Evolutionary conservation across 2,797 vertebrate species (phyloP).

Genomic region (Schizothorax lantsangensis): DNA sequence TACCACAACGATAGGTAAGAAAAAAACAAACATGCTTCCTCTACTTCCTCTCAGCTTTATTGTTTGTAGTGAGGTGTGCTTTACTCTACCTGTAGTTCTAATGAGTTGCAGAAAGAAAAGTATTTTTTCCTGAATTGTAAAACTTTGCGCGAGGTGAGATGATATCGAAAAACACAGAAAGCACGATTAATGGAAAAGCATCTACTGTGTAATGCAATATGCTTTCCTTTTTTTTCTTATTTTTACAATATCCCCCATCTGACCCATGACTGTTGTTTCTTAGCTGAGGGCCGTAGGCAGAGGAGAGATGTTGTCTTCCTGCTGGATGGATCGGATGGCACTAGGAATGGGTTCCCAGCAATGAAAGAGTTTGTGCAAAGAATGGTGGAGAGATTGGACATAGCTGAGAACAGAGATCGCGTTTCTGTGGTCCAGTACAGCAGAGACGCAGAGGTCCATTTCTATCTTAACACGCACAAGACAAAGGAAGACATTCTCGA

Average conservation of each 20-base stretch:
- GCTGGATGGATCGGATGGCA: slow-evolving; percentile 85
- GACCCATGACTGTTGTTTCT: background rate
- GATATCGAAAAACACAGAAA: background rate
- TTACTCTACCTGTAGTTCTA: background rate
- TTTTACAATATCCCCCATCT: background rate
- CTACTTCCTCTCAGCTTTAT: background rate
- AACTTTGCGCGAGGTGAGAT: background rate
- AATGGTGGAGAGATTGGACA: slow-evolving; percentile 75
- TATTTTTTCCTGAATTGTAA: background rate
- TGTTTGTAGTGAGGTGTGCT: no score
- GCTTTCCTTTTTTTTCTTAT: background rate
- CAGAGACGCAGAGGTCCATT: slow-evolving; percentile 62
- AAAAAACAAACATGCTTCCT: background rate
- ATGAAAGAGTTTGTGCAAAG: slow-evolving; percentile 76
- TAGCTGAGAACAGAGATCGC: slow-evolving; percentile 78
- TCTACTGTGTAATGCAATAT: background rate
- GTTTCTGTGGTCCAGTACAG: slow-evolving; percentile 70
- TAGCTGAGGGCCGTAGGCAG: slow-evolving; percentile 40
- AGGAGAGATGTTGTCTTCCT: slow-evolving; percentile 85
- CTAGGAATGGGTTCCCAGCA: slow-evolving; percentile 73
- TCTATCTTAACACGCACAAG: slow-evolving; percentile 59
- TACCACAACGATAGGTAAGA: slow-evolving; percentile 50
- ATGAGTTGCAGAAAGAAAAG: background rate
- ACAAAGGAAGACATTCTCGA: slow-evolving; percentile 56
- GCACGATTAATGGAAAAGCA: no score